Evolutionary conservation across 1,140 invertebrate genomes (phyloP), one percentile per base, ranked within the genome.

Genomic region (Drosophila watanabei): DNA sequence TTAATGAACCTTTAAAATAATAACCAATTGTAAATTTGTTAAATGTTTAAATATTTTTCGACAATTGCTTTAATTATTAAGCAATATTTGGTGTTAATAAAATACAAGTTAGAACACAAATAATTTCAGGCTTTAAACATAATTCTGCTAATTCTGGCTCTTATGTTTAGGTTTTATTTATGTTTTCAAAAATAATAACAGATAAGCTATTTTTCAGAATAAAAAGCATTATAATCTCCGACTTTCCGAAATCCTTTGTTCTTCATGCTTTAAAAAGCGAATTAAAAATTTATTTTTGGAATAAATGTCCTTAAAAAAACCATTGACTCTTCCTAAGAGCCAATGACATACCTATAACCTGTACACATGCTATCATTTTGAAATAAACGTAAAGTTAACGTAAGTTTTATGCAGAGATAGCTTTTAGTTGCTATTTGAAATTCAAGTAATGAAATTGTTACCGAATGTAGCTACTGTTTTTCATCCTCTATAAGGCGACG

Each of bases 381-480:
- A 4, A 54, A 5, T 20, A 20, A 35, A 14, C n/a, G n/a, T n/a
- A n/a, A n/a, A n/a, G n/a, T n/a, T n/a, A n/a, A n/a, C n/a, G n/a
- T 35, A 20, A 10, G 18, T 24, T 35, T 54, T 54, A 20, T 54
- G 18, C 32, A 35, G 20, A 18, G 8, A 33, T 10, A 32, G 24
- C 51, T 48, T 54, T 62, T n/a, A 51, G 58, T 72, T 63, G 37
- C 8, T 18, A 14, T 35, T 37, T 24, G 16, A 46, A 33, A 24
- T 48, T 48, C 20, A 35, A 56, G 32, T 54, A 56, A 37, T 28
- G 41, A 48, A 60, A 39, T 56, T 64, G 45, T 49, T 51, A 16
- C 28, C 18, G n/a, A 51, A 46, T 24, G 52, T 16, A 20, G 79
- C 82, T 87, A 82, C 79, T 59, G 79, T 82, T 75, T 60, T 41